Evolutionary conservation across 2,113 vertebrate genomes (phyloP).

Genomic region (Tachycineta bicolor): DNA sequence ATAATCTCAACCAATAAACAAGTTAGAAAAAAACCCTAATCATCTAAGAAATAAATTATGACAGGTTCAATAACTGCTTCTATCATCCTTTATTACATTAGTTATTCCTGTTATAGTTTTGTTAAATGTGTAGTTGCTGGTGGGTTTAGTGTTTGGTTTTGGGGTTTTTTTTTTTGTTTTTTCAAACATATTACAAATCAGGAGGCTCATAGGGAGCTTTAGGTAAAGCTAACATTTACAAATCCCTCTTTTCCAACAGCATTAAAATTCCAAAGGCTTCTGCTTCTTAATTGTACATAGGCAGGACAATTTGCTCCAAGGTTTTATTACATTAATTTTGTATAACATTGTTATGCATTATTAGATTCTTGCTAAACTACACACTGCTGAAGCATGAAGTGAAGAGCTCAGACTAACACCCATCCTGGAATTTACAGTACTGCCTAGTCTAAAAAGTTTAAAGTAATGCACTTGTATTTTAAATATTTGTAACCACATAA

Average conservation of each 20-base stretch:
- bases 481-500: neutral
- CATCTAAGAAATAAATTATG: neutral
- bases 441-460: neutral
- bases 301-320: slow-evolving; percentile 43
- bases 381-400: slow-evolving; percentile 15
- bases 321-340: slow-evolving; percentile 61
- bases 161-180: neutral
- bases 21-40: neutral
- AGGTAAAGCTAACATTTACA: slow-evolving; percentile 25
- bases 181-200: neutral
- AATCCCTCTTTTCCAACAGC: neutral
- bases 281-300: slow-evolving; percentile 49
- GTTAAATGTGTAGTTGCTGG: neutral
- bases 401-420: neutral
- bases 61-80: neutral
- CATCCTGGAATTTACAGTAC: neutral
- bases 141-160: neutral
- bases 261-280: slow-evolving; percentile 36
- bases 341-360: slow-evolving; percentile 47
- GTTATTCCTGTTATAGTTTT: neutral
- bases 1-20: neutral
- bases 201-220: neutral
- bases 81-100: neutral
- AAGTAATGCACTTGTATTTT: neutral
- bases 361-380: slow-evolving; percentile 36